Base-by-base conservation (phyloP, 2,888 invertebrate genomes). In the Drosophila anomalata region DNA sequence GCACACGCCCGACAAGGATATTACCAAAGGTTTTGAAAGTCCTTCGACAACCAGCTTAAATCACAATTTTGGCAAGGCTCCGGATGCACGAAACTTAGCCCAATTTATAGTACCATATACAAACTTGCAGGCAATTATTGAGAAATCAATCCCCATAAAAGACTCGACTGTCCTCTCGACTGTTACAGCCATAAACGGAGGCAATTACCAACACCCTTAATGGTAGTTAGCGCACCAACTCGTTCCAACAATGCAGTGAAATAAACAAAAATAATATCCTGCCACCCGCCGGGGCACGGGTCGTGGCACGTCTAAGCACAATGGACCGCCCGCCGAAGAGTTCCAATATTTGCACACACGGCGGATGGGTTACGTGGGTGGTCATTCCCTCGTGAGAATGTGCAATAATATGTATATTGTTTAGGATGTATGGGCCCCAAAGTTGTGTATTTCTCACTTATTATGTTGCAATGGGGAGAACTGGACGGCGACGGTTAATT, bases 121-220 rank as follows among this genome's bases (percentile, higher is more conserved):
- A 33, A 33, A 33, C 5, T 33, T 33, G 6, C 33, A 33, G n/a
- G n/a, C 33, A 41, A 41, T 17, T 17, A 17, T 9, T 14, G 29
- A 6, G 52, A 42, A 58, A 62, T 46, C 20, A 12, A 44, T 62
- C 9, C 20, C 44, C 17, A 29, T 29, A n/a, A 39, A 17, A 9
- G 20, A 47, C 44, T 51, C 46, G 29, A 33, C 26, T 39, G 44
- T 44, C 20, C 52, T 24, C 11, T 59, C 31, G 42, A 5, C 52
- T 52, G 44, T 47, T 69, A 60, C 70, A 55, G 24, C 55, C 70
- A 62, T 50, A 70, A 67, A 69, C 62, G 62, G 59, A 12, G 66
- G 57, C 81, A 74, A 78, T 80, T 74, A 69, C 74, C 71, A 71
- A 69, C 73, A 75, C 66, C 59, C 58, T 62, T 52, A 61, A 36